Conservation (phyloP, 2,888 invertebrate species). For the Acleris emargana region DNA sequence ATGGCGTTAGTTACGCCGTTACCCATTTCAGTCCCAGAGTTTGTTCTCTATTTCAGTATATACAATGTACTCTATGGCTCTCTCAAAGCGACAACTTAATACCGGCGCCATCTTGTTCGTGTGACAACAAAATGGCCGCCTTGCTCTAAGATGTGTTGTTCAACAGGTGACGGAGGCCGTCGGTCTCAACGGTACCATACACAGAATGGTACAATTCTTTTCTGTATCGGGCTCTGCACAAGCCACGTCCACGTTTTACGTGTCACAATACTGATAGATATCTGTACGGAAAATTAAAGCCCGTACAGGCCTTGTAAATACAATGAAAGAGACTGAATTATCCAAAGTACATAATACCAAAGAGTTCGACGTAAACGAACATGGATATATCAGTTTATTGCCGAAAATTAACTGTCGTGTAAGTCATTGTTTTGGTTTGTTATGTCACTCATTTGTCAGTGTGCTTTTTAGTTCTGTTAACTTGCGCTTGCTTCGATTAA, state of each 20-base stretch:
- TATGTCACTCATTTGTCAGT: slow-evolving; percentile 81
- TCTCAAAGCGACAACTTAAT: slow-evolving; percentile 24
- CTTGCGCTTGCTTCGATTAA: slow-evolving; percentile 76
- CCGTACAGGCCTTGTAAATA: slow-evolving; percentile 74
- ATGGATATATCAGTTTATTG: slow-evolving; percentile 76
- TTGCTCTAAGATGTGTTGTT: slow-evolving; percentile 80
- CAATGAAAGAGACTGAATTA: slow-evolving; percentile 78
- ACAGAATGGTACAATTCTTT: slow-evolving; percentile 86
- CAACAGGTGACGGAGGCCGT: slow-evolving; percentile 85
- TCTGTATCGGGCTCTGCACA: slow-evolving; percentile 85
- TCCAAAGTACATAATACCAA: slow-evolving; percentile 70
- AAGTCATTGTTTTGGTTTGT: slow-evolving; percentile 83
- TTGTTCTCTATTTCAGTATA: too few species aligned
- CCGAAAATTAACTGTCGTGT: slow-evolving; percentile 79
- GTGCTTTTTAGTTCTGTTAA: slow-evolving; percentile 75
- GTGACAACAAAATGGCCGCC: slow-evolving; percentile 61
- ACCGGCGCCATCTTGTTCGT: slow-evolving; percentile 47
- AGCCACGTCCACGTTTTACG: slow-evolving; percentile 86
- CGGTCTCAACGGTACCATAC: slow-evolving; percentile 85
- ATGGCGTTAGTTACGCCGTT: too few species aligned
- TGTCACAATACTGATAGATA: slow-evolving; percentile 82
- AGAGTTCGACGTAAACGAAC: slow-evolving; percentile 61
- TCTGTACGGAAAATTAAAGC: slow-evolving; percentile 58
- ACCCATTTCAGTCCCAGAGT: too few species aligned
- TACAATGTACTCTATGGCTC: too few species aligned